Conservation (phyloP, 2,888 invertebrate genomes). For the Microchrysa polita region DNA sequence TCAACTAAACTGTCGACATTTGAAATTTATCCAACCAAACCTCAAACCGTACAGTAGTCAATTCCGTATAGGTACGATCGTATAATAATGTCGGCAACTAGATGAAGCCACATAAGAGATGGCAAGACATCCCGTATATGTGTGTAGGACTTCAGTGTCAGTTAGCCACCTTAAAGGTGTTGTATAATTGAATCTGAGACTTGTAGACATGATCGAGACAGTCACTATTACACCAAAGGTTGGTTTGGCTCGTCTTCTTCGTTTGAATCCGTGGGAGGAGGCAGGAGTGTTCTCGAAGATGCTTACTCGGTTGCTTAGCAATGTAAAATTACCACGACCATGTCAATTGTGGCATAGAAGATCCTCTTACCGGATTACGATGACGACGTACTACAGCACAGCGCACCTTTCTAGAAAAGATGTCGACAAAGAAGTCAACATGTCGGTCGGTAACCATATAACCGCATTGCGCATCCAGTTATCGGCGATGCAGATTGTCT, state of each 20-base stretch:
- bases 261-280: constrained; percentile 2
- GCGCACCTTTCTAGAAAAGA: background rate
- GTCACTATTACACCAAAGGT: background rate
- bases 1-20: constrained; percentile 26
- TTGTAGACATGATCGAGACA: constrained; percentile 41
- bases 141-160: constrained; percentile 14
- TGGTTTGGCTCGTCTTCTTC: too few relatives aligned
- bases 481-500: background rate
- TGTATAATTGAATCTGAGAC: constrained; percentile 32
- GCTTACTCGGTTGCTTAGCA: background rate
- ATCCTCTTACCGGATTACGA: constrained; percentile 10
- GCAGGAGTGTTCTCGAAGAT: background rate
- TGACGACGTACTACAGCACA: background rate
- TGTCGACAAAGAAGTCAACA: background rate
- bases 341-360: constrained; percentile 13
- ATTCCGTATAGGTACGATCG: too few relatives aligned
- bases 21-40: constrained; percentile 18
- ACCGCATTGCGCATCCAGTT: constrained; percentile 10
- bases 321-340: constrained; percentile 5
- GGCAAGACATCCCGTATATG: background rate
- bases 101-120: constrained; percentile 34
- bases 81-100: background rate
- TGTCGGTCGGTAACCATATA: constrained; percentile 20
- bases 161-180: constrained; percentile 31
- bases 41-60: constrained; percentile 35